Evolutionary conservation across 2,113 vertebrate genomes (phyloP).

Genomic region (Pogonocichla stellata): DNA sequence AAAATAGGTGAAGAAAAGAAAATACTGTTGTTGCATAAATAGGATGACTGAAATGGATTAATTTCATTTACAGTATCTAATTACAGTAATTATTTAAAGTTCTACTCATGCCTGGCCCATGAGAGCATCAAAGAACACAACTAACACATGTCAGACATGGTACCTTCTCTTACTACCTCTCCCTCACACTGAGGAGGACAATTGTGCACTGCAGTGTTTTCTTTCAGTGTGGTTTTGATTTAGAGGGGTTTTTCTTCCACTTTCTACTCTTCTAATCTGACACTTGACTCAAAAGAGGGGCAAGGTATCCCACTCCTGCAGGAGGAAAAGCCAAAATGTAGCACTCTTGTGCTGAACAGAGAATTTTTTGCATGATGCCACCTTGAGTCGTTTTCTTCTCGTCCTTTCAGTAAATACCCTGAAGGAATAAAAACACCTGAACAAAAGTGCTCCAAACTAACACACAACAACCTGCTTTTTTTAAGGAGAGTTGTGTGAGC

Average conservation of each 20-base stretch:
- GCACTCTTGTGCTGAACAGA: background rate
- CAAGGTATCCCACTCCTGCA: background rate
- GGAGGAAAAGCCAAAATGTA: background rate
- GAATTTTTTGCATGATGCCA: background rate
- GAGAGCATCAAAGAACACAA: background rate
- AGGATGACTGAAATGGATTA: background rate
- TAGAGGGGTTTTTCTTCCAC: background rate
- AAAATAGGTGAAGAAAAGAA: background rate
- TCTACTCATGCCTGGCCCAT: background rate
- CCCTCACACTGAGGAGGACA: background rate
- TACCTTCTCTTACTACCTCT: background rate
- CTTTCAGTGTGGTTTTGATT: background rate
- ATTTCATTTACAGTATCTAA: background rate
- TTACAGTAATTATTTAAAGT: background rate
- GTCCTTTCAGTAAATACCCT: background rate
- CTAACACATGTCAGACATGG: background rate
- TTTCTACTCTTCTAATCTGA: background rate
- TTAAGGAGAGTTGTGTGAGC: background rate
- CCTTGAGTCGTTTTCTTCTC: background rate
- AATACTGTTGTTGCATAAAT: background rate
- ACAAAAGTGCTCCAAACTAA: slow-evolving; percentile 7
- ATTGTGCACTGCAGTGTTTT: background rate
- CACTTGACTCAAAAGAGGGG: background rate
- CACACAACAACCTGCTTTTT: background rate
- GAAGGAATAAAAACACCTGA: background rate